Conservation (phyloP, 2,797 vertebrate genomes). For the Clarias pachynema region DNA sequence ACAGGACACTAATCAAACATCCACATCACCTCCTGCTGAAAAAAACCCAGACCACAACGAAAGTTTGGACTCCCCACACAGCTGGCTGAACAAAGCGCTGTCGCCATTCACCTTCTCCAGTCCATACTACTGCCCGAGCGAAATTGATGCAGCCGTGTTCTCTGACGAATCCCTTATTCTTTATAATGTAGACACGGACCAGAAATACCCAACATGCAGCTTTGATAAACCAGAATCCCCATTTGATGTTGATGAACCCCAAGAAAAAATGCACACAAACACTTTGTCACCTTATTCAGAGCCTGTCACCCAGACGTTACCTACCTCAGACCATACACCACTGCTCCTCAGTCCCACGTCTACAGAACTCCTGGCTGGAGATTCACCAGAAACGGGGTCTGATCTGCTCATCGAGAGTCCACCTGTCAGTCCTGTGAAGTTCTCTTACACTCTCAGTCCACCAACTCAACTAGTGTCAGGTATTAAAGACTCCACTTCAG, state of each 20-base stretch:
- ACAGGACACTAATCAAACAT: conserved; percentile 34
- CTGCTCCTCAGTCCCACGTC: conserved; percentile 45
- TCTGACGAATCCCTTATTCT: conserved; percentile 37
- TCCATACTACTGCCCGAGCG: conserved; percentile 52
- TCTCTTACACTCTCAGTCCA: conserved; percentile 19
- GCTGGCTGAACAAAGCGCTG: conserved; percentile 17
- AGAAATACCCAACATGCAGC: background rate
- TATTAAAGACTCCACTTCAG: background rate
- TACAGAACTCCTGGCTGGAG: conserved; percentile 43
- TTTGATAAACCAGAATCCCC: background rate
- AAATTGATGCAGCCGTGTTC: conserved; percentile 44
- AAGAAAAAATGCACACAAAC: background rate
- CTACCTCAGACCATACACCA: background rate
- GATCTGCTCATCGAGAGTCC: conserved; percentile 43
- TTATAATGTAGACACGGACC: background rate
- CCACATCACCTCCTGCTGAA: conserved; percentile 4
- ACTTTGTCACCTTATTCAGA: background rate
- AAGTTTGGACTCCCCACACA: conserved; percentile 20
- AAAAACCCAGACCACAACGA: background rate
- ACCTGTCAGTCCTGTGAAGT: conserved; percentile 29
- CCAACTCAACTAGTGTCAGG: conserved; percentile 15
- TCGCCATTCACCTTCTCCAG: conserved; percentile 37
- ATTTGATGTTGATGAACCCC: background rate
- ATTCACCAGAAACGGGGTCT: conserved; percentile 29
- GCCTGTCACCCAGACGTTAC: background rate